Percentiles rank a stretch among this genome's conserved stretches.
phyloP scores from a whole-genome alignment of 2,888 invertebrate species.

The Malacosoma neustria region DNA sequence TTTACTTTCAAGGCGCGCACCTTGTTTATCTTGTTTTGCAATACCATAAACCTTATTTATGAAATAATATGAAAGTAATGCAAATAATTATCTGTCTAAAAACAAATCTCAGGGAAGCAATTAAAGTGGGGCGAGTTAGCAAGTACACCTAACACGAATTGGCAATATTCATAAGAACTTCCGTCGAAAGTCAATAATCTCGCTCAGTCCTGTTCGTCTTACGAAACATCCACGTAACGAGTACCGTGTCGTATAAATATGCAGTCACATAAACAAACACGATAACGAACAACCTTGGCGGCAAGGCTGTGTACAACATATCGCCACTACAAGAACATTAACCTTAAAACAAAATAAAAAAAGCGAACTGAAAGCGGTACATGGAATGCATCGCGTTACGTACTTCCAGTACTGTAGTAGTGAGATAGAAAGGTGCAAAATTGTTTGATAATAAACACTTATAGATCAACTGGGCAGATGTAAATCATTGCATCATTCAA shows the following conservation, averaged over 20 bases:
- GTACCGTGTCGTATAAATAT: neutral
- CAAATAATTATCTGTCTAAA: too few species aligned
- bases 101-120: too few species aligned
- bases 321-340: constrained; percentile 8
- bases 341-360: neutral
- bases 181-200: too few species aligned
- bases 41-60: too few species aligned
- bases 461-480: too few species aligned
- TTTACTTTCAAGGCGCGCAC: neutral
- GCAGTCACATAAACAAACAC: neutral
- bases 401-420: neutral
- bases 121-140: too few species aligned
- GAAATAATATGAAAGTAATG: too few species aligned
- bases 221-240: neutral
- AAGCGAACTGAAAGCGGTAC: neutral
- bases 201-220: neutral
- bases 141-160: too few species aligned
- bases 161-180: too few species aligned
- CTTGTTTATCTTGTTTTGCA: neutral
- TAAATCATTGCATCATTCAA: too few species aligned
- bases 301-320: constrained; percentile 25
- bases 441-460: too few species aligned
- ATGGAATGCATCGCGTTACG: neutral
- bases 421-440: too few species aligned
- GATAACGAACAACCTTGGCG: constrained; percentile 22